Evolutionary conservation across 2,113 vertebrate genomes (phyloP).

Genomic region (Podarcis muralis): DNA sequence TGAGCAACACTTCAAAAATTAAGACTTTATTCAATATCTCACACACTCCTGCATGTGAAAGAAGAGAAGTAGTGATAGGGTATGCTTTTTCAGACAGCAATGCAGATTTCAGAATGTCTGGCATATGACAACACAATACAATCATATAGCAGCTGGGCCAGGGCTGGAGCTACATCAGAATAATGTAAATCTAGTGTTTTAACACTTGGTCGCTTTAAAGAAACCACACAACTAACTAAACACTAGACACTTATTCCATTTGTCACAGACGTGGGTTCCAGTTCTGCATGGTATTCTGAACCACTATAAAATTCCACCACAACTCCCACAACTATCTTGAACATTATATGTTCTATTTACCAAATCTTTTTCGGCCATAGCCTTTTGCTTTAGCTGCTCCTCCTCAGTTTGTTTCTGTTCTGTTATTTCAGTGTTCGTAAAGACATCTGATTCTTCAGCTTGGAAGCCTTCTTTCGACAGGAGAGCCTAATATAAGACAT

Average conservation of each 20-base stretch:
- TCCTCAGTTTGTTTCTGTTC: constrained; percentile 67
- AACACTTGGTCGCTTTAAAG: neutral
- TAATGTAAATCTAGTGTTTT: neutral
- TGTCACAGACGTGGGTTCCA: neutral
- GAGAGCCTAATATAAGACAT: constrained; percentile 69
- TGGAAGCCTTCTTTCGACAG: constrained; percentile 49
- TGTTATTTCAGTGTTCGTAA: constrained; percentile 35
- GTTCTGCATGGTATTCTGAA: neutral
- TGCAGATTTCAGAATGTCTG: neutral
- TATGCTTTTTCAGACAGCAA: neutral
- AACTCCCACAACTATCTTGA: neutral
- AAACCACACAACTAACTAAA: neutral
- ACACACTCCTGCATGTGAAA: neutral
- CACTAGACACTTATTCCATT: neutral
- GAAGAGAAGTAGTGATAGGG: neutral
- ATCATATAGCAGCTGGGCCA: neutral
- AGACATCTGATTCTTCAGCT: constrained; percentile 29
- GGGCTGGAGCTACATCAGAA: neutral
- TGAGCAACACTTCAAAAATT: neutral
- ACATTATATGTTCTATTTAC: constrained; percentile 68
- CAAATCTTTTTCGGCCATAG: constrained; percentile 89
- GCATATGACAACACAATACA: neutral
- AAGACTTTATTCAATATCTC: neutral
- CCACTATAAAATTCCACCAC: neutral
- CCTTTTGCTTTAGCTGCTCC: constrained; percentile 86